Base-by-base conservation (phyloP, 1,140 invertebrate genomes). In the Archegozetes longisetosus region DNA sequence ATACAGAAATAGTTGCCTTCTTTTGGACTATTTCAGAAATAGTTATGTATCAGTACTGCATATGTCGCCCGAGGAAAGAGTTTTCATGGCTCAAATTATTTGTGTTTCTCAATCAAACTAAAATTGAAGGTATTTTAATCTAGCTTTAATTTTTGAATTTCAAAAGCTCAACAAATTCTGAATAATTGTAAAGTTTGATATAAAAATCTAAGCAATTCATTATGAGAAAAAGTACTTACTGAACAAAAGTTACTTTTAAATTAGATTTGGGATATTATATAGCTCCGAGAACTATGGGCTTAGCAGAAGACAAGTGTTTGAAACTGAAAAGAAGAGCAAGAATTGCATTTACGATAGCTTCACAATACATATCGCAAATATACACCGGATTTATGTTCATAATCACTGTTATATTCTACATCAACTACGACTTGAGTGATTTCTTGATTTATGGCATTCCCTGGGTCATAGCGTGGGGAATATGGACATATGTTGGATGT, bases 291-390 rank as follows among this genome's bases (percentile, higher is more conserved):
- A n/a, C n/a, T n/a, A n/a, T n/a, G n/a, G n/a, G n/a, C n/a, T 23
- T 55, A 12, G 9, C n/a, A 6, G 12, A 12, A 9, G 25, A 55
- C n/a, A 49, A 26, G 4, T 12, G 47, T 6, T 48, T 4, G 6
- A 55, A 55, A 46, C 25, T 55, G 53, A 28, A 55, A 20, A 55
- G 25, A 22, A 6, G n/a, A 4, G 25, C 53, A 4, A 55, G 25
- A 26, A 55, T 55, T 6, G 26, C 53, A 4, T 55, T 55, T 28
- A 55, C 53, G 9, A 55, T 55, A 23, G n/a, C 53, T 23, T 48
- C 9, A 6, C 53, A 55, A 46, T 55, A 55, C 25, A 55, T 55
- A 6, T 55, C 9, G 20, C 53, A 55, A 28, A 55, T 55, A 29
- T 22, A 48, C 9, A n/a, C 9, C 26, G 53, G 53, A n/a, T 55